A percentile compares a stretch with the other conserved stretches of the same genome.
These are phyloP conservation scores for Stomorhina lunata DNA, from an alignment of 2,888 invertebrate species.

Conservation along the genomic window DNA sequence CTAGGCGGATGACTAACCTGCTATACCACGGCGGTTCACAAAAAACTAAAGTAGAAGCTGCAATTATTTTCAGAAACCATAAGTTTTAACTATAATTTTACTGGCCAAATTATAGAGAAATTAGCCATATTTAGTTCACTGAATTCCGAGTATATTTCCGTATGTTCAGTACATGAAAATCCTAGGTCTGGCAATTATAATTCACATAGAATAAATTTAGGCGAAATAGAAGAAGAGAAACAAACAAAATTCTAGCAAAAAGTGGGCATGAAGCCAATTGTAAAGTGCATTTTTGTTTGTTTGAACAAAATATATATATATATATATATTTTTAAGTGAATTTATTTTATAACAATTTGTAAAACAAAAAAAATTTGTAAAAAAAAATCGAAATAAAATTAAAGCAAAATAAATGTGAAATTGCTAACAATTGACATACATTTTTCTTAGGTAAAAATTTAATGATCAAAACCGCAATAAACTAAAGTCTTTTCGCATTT, in stretches of 20 bases:
- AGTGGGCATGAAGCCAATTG: slow-evolving; percentile 54
- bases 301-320: no score
- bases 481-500: neutral
- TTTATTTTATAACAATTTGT: slow-evolving; percentile 29
- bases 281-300: slow-evolving; percentile 35
- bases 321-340: slow-evolving; percentile 18
- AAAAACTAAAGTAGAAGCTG: no score
- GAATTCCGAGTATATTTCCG: no score
- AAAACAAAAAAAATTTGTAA: no score
- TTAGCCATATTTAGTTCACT: no score
- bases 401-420: neutral
- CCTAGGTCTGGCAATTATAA: no score
- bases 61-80: no score
- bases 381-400: neutral
- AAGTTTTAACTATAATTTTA: no score
- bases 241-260: slow-evolving; percentile 10
- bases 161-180: no score
- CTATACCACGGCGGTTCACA: no score
- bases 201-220: neutral
- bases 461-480: neutral
- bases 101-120: no score
- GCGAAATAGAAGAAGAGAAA: neutral
- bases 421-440: slow-evolving; percentile 33
- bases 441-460: neutral
- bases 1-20: no score